Conservation (phyloP, 2,113 vertebrate species). For the Grammomys dolichurus region DNA sequence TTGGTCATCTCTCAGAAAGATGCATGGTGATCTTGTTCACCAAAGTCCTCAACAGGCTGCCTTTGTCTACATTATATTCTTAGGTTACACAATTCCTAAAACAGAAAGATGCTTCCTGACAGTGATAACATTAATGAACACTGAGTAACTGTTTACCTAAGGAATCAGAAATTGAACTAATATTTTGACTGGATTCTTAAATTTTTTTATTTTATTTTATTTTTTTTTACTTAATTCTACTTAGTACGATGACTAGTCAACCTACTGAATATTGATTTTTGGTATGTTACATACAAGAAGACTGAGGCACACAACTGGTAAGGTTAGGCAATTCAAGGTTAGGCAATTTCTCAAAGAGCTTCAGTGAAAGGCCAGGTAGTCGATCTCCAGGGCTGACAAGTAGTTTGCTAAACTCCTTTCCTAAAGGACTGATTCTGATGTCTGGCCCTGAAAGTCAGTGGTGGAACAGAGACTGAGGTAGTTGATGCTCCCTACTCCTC, state of each 20-base stretch:
- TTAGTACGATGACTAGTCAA: background rate
- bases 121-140: slow-evolving; percentile 11
- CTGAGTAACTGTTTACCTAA: background rate
- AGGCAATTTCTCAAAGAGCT: background rate
- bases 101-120: background rate
- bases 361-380: background rate
- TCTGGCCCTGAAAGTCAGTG: background rate
- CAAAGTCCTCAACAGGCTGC: background rate
- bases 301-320: background rate
- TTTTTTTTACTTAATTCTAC: background rate
- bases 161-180: background rate
- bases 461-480: background rate
- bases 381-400: background rate
- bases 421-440: background rate
- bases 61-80: background rate
- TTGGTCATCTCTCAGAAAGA: background rate
- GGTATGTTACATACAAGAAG: background rate
- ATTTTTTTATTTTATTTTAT: background rate
- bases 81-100: slow-evolving; percentile 3
- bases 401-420: background rate
- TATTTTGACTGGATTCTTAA: background rate
- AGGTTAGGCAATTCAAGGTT: background rate
- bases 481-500: background rate
- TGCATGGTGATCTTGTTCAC: background rate
- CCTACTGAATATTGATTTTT: background rate